These are phyloP conservation scores for Pseudorhiza aurosa DNA, from an alignment of 30 jellyfish, hydroid and myxozoan genomes.

Conservation along the genomic window DNA sequence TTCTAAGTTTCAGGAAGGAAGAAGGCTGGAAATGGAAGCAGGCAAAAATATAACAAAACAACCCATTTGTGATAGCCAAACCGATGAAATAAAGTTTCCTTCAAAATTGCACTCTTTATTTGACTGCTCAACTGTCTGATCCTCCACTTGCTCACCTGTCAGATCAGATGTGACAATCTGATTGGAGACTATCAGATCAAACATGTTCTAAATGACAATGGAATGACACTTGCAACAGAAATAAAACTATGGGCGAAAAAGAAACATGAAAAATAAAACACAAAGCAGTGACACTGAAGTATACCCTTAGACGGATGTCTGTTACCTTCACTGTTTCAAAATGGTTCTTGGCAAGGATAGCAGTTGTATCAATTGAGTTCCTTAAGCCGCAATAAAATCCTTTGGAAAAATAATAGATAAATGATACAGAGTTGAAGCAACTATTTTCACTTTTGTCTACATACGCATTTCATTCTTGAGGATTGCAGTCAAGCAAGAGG, in stretches of 20 bases:
- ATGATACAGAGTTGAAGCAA: background rate
- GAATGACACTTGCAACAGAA: background rate
- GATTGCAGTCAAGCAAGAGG: background rate
- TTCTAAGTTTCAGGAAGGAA: too few relatives aligned
- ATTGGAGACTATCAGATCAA: background rate
- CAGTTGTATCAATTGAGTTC: slow-evolving; percentile 62
- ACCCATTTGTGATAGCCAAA: too few relatives aligned
- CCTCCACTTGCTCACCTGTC: background rate
- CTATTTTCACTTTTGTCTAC: background rate
- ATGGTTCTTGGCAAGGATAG: slow-evolving; percentile 54
- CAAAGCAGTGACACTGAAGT: too few relatives aligned
- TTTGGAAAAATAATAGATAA: background rate
- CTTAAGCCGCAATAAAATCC: slow-evolving; percentile 38
- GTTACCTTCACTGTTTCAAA: slow-evolving; percentile 78
- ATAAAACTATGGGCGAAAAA: background rate
- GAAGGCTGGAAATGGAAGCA: too few relatives aligned
- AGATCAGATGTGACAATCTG: background rate
- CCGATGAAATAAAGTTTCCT: too few relatives aligned
- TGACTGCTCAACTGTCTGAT: too few relatives aligned
- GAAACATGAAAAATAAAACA: too few relatives aligned
- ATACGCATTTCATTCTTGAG: background rate
- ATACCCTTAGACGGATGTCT: too few relatives aligned
- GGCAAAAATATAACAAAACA: too few relatives aligned
- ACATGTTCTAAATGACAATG: background rate
- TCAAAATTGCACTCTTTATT: too few relatives aligned